Percentiles rank a stretch among this genome's conserved stretches.
These are phyloP conservation scores for Zaprionus davidi DNA, from an alignment of 1,140 invertebrate species.

Conservation along the genomic window DNA sequence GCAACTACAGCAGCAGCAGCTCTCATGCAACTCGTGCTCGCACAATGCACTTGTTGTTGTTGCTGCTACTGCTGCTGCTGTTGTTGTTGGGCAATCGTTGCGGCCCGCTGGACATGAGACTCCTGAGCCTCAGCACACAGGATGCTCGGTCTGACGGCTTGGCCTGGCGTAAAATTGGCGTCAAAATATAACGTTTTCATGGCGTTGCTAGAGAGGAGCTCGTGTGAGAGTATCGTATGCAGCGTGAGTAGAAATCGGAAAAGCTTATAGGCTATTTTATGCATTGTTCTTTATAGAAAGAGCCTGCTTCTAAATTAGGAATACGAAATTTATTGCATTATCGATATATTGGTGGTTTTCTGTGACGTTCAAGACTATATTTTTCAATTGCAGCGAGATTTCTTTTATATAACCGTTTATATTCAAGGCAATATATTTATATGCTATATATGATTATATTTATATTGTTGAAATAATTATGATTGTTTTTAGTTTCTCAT, in stretches of 20 bases:
- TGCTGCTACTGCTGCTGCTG: neutral
- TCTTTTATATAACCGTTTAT: too few species aligned
- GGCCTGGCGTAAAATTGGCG: slow-evolving; percentile 5
- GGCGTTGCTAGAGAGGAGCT: slow-evolving; percentile 2
- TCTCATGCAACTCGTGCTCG: slow-evolving; percentile 24
- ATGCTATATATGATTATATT: too few species aligned
- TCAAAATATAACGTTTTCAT: slow-evolving; percentile 6
- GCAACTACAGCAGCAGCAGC: slow-evolving; percentile 11
- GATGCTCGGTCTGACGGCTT: slow-evolving; percentile 5
- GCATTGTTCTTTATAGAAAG: too few species aligned
- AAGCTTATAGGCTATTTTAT: too few species aligned
- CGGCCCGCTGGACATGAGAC: neutral
- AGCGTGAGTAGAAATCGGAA: too few species aligned
- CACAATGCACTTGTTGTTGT: slow-evolving; percentile 2
- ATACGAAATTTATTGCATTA: too few species aligned
- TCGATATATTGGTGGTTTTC: too few species aligned
- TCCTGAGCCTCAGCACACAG: slow-evolving; percentile 6
- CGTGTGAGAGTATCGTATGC: neutral
- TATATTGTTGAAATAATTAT: too few species aligned
- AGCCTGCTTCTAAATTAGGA: too few species aligned
- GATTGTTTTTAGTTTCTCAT: neutral
- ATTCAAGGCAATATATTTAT: too few species aligned
- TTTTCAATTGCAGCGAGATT: too few species aligned
- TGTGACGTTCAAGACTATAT: too few species aligned
- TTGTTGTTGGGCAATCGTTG: slow-evolving; percentile 33